Conservation (phyloP, 2,888 invertebrate species). For the Koerneria pararmatus region DNA sequence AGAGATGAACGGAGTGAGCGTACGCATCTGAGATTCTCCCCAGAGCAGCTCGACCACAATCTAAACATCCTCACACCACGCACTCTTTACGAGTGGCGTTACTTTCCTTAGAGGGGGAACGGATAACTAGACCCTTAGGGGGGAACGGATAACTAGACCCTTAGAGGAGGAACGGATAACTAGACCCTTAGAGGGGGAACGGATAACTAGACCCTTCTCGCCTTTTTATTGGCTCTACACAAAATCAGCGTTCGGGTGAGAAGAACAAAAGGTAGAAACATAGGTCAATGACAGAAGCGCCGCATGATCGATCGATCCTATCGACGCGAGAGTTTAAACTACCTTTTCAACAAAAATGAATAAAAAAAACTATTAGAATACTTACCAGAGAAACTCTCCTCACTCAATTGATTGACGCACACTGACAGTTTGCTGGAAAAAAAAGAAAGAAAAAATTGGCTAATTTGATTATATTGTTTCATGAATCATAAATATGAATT, state of each 20-base stretch:
- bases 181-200: constrained; percentile 26
- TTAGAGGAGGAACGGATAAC: too few relatives aligned
- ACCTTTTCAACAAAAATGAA: background rate
- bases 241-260: background rate
- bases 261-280: background rate
- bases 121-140: background rate
- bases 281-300: constrained; percentile 20
- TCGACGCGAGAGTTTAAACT: background rate
- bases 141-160: too few relatives aligned
- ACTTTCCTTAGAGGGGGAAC: background rate
- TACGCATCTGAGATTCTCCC: constrained; percentile 48
- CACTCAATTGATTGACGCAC: constrained; percentile 83
- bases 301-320: background rate
- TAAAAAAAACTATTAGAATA: background rate
- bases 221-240: constrained; percentile 25
- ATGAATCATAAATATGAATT: background rate
- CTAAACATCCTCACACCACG: too few relatives aligned
- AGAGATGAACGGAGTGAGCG: constrained; percentile 42
- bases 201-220: constrained; percentile 10
- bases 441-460: background rate
- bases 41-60: too few relatives aligned
- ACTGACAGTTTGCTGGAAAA: constrained; percentile 67
- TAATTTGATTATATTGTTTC: background rate
- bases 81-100: too few relatives aligned
- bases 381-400: constrained; percentile 68